These are phyloP conservation scores for Bombus fervidus DNA, from an alignment of 1,140 invertebrate species.

Conservation along the genomic window DNA sequence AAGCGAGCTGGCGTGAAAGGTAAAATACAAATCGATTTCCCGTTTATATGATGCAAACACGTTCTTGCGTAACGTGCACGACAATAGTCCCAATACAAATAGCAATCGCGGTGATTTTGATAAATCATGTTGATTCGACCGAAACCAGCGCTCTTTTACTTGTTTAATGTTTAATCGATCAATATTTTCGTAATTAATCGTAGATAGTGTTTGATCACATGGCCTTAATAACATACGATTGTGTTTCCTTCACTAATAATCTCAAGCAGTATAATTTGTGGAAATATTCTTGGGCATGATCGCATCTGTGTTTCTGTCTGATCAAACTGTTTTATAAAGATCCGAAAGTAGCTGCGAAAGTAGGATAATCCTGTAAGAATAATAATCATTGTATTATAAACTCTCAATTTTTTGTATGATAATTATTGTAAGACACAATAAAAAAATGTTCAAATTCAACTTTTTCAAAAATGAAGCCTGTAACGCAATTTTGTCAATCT, in stretches of 20 bases:
- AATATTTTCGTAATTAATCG: neutral
- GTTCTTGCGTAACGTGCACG: neutral
- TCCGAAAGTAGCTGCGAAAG: neutral
- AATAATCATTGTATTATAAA: neutral
- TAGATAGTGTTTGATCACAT: neutral
- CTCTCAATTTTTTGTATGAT: neutral
- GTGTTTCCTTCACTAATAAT: neutral
- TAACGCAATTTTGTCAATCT: neutral
- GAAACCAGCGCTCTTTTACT: neutral
- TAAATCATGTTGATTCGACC: constrained; percentile 3
- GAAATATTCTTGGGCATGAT: constrained; percentile 17
- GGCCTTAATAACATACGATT: neutral
- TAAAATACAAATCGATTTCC: constrained; percentile 46
- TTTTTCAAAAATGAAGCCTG: neutral
- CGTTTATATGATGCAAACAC: neutral
- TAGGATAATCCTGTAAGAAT: neutral
- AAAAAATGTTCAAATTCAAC: neutral
- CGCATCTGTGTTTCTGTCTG: neutral
- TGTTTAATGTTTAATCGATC: neutral
- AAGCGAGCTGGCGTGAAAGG: constrained; percentile 18
- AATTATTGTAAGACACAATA: neutral
- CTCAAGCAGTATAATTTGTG: neutral
- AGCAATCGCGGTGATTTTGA: neutral
- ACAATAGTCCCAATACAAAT: constrained; percentile 3
- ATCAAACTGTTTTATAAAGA: neutral